Base-by-base conservation (phyloP, 2,797 vertebrate species). In the Danio tinwini region DNA sequence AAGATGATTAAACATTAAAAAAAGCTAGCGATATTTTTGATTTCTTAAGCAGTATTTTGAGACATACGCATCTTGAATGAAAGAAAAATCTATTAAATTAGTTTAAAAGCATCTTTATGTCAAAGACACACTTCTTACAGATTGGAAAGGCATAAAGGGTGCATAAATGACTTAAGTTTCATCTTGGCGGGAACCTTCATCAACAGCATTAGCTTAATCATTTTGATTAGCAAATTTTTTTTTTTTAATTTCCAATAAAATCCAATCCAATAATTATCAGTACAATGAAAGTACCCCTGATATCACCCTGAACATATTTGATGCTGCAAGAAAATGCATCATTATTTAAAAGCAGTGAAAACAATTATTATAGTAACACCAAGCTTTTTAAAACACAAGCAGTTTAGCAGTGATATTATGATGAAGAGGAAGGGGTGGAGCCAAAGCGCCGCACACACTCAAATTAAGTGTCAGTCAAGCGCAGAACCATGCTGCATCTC, bases 401-500 rank as follows among this genome's bases (percentile, higher is more conserved):
- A 52, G 72, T 12, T 79, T n/a, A 74, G 58, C 50, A 64, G 10
- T 75, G 47, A 42, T 74, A 61, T 50, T 29, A 21, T 56, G 16
- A 52, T 17, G 9, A 67, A 21, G 37, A 56, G 55, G 40, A 63
- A 72, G 40, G 62, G 50, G 44, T 17, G 64, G 77, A 78, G 52
- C 49, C 39, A 67, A 80, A 85, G 85, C 77, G 62, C 65, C 37
- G 9, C 50, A 78, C 58, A 74, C 17, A 42, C 40, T 84, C 50
- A 49, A 69, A 45, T 78, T 11, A 71, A 65, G 80, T 59, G n/a
- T 85, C 69, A 82, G 71, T 83, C 82, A 87, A 84, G 87, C 84
- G 73, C 76, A 87, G 72, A 85, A 76, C 75, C 88, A 90, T 91
- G 90, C 90, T 37, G 21, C 76, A 69, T 59, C 63, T 55, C 74